Conservation (phyloP, 2,888 invertebrate species). For the Mantis religiosa region DNA sequence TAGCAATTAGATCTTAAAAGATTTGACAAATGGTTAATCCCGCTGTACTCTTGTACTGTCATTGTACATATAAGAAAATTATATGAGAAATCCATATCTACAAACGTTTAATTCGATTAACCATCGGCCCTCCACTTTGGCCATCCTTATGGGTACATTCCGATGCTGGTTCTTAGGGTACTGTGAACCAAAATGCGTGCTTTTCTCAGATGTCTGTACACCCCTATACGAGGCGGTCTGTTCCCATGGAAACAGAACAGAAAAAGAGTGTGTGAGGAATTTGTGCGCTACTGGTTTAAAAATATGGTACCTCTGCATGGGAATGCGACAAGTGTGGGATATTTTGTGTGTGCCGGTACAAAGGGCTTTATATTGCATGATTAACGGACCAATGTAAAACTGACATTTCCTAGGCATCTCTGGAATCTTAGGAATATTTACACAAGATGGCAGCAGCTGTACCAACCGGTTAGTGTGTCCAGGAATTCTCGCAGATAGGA, state of each 20-base stretch:
- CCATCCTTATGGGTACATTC: too few species aligned
- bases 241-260: background rate
- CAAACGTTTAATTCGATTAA: too few species aligned
- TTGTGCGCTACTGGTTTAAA: conserved; percentile 1
- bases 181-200: too few species aligned
- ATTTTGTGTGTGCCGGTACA: background rate
- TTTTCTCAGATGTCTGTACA: background rate
- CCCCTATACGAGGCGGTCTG: background rate
- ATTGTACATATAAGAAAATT: too few species aligned
- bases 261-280: background rate
- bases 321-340: background rate
- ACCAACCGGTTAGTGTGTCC: too few species aligned
- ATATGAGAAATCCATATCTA: too few species aligned
- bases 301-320: background rate
- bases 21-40: too few species aligned
- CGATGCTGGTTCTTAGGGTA: too few species aligned
- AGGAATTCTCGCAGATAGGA: too few species aligned
- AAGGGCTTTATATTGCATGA: background rate
- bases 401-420: background rate
- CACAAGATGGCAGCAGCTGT: background rate
- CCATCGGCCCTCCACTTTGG: too few species aligned
- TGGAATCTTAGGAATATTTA: background rate
- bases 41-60: too few species aligned
- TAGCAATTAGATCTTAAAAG: too few species aligned
- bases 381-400: background rate